Conservation (phyloP, 1,140 invertebrate genomes). For the Nasonia giraulti region DNA sequence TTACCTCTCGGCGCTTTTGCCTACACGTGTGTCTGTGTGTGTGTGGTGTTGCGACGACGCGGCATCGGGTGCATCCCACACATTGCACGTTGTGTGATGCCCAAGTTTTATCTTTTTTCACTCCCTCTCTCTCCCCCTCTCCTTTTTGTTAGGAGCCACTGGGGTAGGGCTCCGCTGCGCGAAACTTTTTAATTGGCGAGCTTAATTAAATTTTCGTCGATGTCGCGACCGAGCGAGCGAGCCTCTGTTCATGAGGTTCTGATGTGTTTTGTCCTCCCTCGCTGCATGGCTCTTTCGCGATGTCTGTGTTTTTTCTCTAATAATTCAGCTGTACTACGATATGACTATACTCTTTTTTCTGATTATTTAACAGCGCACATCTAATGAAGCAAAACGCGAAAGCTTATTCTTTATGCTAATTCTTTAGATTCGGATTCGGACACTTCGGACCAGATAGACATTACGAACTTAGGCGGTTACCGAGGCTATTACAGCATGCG, state of each 20-base stretch:
- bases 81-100: neutral
- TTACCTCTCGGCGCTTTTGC: neutral
- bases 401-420: no score
- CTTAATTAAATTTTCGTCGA: constrained; percentile 40
- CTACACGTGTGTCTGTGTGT: no score
- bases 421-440: no score
- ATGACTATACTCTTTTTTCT: neutral
- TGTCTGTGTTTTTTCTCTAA: neutral
- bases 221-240: neutral
- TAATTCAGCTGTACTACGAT: neutral
- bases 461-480: no score
- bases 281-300: neutral
- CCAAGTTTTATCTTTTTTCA: neutral
- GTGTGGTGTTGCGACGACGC: neutral
- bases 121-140: neutral
- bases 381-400: no score
- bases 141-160: neutral
- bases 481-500: no score
- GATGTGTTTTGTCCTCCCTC: neutral
- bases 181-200: constrained; percentile 50
- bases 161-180: neutral
- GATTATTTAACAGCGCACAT: no score
- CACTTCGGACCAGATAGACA: no score
- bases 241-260: constrained; percentile 8
- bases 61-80: neutral